A percentile compares a stretch with the other conserved stretches of the same genome.
Conservation (phyloP, 2,113 vertebrate species). For the Macaca fascicularis region DNA sequence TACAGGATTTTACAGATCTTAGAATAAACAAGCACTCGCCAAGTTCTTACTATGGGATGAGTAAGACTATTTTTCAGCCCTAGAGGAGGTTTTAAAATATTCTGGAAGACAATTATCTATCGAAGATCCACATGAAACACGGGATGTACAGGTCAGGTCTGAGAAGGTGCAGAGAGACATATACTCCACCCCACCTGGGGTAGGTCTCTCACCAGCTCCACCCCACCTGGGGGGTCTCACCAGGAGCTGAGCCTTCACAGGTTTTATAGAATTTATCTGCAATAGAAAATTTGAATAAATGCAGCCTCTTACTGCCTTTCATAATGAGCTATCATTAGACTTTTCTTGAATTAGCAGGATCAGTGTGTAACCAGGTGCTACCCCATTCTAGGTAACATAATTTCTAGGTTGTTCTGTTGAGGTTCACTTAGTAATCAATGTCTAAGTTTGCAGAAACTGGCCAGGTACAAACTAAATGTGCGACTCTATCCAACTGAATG, state of each 20-base stretch:
- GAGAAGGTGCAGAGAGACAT: rapidly evolving
- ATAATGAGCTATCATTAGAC: rapidly evolving
- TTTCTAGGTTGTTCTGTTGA: neutral
- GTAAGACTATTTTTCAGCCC: neutral
- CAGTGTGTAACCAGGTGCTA: rapidly evolving
- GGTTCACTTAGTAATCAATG: neutral
- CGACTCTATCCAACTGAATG: rapidly evolving
- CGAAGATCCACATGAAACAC: rapidly evolving
- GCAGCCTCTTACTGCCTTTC: neutral
- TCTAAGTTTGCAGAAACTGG: neutral
- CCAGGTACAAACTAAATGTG: neutral
- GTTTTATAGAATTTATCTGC: neutral
- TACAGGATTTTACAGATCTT: neutral
- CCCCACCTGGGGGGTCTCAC: neutral
- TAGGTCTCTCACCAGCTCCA: neutral
- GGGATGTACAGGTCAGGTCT: rapidly evolving
- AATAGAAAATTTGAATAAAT: too few species aligned
- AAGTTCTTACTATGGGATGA: neutral
- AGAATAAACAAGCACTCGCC: rapidly evolving
- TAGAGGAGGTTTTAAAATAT: neutral
- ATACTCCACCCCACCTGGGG: rapidly evolving
- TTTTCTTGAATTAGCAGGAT: neutral
- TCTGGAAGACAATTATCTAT: neutral
- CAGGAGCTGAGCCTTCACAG: rapidly evolving
- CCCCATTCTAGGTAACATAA: neutral